phyloP scores from a whole-genome alignment of 2,113 vertebrate genomes.

The Prinia subflava region DNA sequence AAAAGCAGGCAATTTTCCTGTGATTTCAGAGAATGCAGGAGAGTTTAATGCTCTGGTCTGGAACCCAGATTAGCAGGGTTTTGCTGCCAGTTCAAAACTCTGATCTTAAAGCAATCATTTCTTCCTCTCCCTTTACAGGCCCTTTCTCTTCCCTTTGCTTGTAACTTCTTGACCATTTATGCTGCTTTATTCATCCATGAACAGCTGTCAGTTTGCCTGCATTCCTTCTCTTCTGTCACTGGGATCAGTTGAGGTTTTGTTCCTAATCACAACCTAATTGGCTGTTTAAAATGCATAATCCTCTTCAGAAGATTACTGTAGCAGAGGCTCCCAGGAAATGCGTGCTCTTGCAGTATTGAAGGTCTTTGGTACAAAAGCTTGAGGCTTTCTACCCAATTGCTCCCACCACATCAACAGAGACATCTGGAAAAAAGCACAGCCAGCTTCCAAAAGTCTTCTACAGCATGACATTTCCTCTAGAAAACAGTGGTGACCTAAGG shows the following conservation, averaged over 20 bases:
- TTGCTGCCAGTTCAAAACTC: neutral
- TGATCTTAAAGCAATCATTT: neutral
- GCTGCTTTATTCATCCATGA: neutral
- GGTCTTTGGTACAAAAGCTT: neutral
- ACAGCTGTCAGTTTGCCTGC: slow-evolving; percentile 18
- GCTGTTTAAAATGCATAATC: slow-evolving; percentile 49
- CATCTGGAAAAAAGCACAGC: neutral
- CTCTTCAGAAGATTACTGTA: slow-evolving; percentile 17
- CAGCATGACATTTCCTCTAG: neutral
- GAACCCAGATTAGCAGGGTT: neutral
- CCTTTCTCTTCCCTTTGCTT: neutral
- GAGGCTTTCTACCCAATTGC: neutral
- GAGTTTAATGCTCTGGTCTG: neutral
- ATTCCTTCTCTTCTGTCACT: neutral
- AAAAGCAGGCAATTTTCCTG: neutral
- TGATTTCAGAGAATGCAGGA: neutral
- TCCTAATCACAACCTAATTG: slow-evolving; percentile 26
- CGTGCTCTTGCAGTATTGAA: neutral
- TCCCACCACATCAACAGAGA: neutral
- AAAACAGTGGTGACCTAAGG: neutral
- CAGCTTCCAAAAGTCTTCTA: neutral
- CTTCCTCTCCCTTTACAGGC: neutral
- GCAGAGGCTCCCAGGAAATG: neutral
- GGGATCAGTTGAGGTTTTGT: neutral
- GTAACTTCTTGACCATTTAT: slow-evolving; percentile 4